Base-by-base conservation (phyloP, 1,140 invertebrate species). In the Philopotamus ludificatus region DNA sequence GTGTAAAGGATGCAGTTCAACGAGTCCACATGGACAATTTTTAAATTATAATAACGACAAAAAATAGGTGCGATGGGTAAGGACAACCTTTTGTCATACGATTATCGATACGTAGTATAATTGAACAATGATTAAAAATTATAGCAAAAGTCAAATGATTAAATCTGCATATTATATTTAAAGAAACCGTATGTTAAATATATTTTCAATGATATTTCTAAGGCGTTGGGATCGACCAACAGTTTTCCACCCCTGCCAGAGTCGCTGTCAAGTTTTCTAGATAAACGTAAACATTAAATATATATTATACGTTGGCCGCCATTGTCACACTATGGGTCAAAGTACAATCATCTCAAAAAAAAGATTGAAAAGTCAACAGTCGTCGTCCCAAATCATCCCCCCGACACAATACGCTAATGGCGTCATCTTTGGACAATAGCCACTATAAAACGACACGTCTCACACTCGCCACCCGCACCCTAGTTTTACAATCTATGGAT, bases 331-430 rank as follows among this genome's bases (percentile, higher is more conserved):
- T 44, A 63, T 45, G 66, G 47, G 16, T 15, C 45, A 44, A 61
- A 45, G 25, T 41, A 60, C 66, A 63, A 63, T 67, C 60, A 67
- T 51, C 44, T 63, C 65, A 49, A 47, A 67, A 57, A 54, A 63
- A 60, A 42, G 47, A 47, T 45, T 57, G 26, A 54, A 66, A 64
- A 65, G 57, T 64, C 66, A 68, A 68, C 66, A 68, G 61, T 68
- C 61, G 61, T 68, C 61, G 63, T 61, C 60, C 66, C 66, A 68
- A 68, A 68, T 68, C 66, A 68, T 68, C 66, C 62, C 66, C 54
- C 21, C 1, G 8, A 4, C 41, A 55, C 42, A 64, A 58, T 59
- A 4, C 23, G 18, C 21, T 68, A 68, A 68, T 68, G 57, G 66
- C 41, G 55, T 61, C 66, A 68, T 68, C 61, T 65, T 61, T 42